phyloP scores from a whole-genome alignment of 2,797 vertebrate genomes.

The Menidia menidia region DNA sequence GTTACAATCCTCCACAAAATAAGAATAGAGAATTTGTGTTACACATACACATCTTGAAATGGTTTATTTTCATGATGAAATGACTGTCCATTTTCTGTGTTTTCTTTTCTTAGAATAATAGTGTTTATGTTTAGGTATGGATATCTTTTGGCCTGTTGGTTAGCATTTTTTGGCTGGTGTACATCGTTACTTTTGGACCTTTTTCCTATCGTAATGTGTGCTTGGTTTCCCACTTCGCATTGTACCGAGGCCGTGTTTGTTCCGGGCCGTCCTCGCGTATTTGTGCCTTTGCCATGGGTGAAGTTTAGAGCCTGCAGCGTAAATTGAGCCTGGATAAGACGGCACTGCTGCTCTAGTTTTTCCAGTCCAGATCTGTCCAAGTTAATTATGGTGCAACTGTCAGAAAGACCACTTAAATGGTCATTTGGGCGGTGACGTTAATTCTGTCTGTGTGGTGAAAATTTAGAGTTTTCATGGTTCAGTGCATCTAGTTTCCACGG shows the following conservation, averaged over 20 bases:
- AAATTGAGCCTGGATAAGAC: conserved; percentile 45
- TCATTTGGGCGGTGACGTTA: conserved; percentile 59
- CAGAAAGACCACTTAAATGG: conserved; percentile 70
- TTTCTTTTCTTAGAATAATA: conserved; percentile 15
- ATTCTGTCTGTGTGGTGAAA: conserved; percentile 51
- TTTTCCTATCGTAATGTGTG: conserved; percentile 3
- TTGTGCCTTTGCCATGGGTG: conserved; percentile 57
- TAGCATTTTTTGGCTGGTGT: conserved; percentile 1
- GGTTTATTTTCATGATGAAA: conserved; percentile 29
- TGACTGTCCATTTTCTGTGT: background rate
- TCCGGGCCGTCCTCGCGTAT: conserved; percentile 61
- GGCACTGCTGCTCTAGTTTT: conserved; percentile 65
- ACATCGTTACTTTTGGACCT: conserved; percentile 9
- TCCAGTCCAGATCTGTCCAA: conserved; percentile 71
- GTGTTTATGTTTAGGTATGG: conserved; percentile 7
- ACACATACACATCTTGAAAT: conserved; percentile 16
- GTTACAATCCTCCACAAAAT: conserved; percentile 21
- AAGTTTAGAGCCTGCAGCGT: conserved; percentile 50
- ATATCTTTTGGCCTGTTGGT: background rate
- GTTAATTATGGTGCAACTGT: conserved; percentile 70
- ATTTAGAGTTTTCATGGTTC: conserved; percentile 69
- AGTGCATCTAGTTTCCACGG: conserved; percentile 46
- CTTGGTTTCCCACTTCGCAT: conserved; percentile 22
- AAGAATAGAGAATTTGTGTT: conserved; percentile 39
- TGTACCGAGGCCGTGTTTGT: conserved; percentile 26